Evolutionary conservation across 2,113 vertebrate genomes (phyloP).

Genomic region (Fulmarus glacialis): DNA sequence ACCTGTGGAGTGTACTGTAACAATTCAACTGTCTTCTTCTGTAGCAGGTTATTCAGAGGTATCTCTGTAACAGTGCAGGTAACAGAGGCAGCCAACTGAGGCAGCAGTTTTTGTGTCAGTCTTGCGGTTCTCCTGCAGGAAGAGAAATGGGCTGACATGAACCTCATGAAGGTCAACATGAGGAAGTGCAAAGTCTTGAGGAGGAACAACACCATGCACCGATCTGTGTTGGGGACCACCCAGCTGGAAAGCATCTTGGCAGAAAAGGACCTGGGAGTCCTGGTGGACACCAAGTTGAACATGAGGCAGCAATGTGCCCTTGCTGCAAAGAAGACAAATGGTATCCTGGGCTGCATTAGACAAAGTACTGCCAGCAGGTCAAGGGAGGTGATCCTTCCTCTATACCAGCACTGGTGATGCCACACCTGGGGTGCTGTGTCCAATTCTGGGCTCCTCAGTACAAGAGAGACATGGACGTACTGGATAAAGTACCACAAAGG

Average conservation of each 20-base stretch:
- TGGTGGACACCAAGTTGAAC: rapidly evolving
- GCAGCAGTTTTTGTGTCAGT: background rate
- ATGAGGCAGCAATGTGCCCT: too few relatives aligned
- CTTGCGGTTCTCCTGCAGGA: background rate
- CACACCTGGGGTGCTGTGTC: background rate
- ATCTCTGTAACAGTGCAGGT: background rate
- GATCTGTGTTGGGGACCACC: background rate
- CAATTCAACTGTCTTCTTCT: background rate
- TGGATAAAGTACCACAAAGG: background rate
- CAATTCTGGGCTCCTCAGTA: background rate
- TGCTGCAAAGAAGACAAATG: background rate
- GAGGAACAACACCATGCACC: background rate
- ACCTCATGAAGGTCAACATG: background rate
- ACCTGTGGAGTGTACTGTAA: background rate
- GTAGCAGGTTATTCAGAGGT: background rate
- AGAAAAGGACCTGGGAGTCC: background rate
- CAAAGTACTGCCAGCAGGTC: background rate
- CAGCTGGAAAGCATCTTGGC: background rate
- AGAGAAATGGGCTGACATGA: background rate
- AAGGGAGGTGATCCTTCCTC: background rate
- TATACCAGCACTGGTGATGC: background rate
- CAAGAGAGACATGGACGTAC: background rate
- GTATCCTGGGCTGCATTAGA: background rate
- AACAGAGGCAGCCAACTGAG: background rate
- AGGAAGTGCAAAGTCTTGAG: background rate